Evolutionary conservation across 2,797 vertebrate species (phyloP), one percentile per base, ranked within the genome.

Genomic region (Chelonia mydas): DNA sequence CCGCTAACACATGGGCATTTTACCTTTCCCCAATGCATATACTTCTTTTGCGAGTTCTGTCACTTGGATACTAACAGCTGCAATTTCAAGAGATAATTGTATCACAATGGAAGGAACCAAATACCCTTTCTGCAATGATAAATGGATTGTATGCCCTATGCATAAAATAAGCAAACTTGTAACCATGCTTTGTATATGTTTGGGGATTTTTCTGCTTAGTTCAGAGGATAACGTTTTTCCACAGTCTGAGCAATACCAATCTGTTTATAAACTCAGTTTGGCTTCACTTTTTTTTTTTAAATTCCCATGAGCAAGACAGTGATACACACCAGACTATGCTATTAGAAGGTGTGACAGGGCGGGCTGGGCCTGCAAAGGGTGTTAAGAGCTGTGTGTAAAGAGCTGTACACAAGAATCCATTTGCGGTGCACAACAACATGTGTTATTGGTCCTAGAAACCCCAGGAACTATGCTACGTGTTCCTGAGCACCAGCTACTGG

Each of bases 1-100:
- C 94, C 95, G 90, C 90, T 59, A 92, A 84, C 90, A 45, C 83
- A 81, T 87, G 93, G 51, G 65, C 45, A 9, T 84, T 89, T 87
- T 90, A 37, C 65, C 76, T 37, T 57, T 90, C 76, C 59, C 76
- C 86, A 77, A 47, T 78, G 23, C 77, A 49, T 72, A 90, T 61
- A 61, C 83, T 91, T 92, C 92, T 89, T 97, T 97, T 89, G 54
- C 51, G 61, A 68, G 92, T 86, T 92, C 96, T 59, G 59, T 94
- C 84, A 47, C 81, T 96, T 96, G 87, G 16, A 94, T 96, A 93
- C 91, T 83, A 94, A 74, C 81, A 84, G 93, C 91, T 84, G 94
- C 93, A 89, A 81, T 95, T 96, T 83, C 50, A 93, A 96, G 87
- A 96, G 90, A 92, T 92, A 91, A 90, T 96, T 97, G 93, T 90